These are phyloP conservation scores for Actinia tenebrosa DNA, from an alignment of 64 coral and sea anemone species.

Conservation along the genomic window DNA sequence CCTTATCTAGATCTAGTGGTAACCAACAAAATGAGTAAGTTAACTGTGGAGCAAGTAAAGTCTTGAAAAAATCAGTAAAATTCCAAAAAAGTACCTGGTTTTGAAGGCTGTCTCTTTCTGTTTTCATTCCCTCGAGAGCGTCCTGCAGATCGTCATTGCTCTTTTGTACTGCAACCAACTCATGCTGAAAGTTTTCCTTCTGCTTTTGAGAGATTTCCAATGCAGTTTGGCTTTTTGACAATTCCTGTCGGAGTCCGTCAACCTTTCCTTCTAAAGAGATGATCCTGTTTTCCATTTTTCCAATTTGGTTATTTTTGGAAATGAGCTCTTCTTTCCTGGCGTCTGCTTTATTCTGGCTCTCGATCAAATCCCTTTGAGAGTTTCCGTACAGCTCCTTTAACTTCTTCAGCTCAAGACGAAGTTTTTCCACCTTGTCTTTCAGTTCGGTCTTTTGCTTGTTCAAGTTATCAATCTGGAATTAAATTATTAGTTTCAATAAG, in stretches of 20 bases:
- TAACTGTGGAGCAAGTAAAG: too few relatives aligned
- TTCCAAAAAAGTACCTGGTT: background rate
- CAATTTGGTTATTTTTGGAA: slow-evolving; percentile 53
- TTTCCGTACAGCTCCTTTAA: slow-evolving; percentile 39
- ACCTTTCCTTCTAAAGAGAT: slow-evolving; percentile 36
- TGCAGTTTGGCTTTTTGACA: slow-evolving; percentile 39
- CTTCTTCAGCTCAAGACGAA: slow-evolving; percentile 44
- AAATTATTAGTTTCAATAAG: background rate
- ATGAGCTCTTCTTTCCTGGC: slow-evolving; percentile 42
- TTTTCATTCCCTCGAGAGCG: slow-evolving; percentile 29
- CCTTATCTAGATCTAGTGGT: too few relatives aligned
- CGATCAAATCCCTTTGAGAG: slow-evolving; percentile 46
- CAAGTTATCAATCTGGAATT: slow-evolving; percentile 34
- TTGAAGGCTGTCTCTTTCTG: slow-evolving; percentile 38
- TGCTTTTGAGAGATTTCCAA: slow-evolving; percentile 58
- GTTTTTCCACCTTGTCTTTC: slow-evolving; percentile 48
- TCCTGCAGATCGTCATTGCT: slow-evolving; percentile 51
- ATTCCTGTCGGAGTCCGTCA: slow-evolving; percentile 48
- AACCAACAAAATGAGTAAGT: too few relatives aligned
- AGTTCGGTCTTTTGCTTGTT: slow-evolving; percentile 61
- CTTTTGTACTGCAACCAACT: slow-evolving; percentile 42
- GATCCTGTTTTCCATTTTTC: slow-evolving; percentile 49
- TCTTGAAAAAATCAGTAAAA: too few relatives aligned
- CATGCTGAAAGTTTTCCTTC: slow-evolving; percentile 51
- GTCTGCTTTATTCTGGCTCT: slow-evolving; percentile 45